phyloP scores from a whole-genome alignment of 2,888 invertebrate species.

The Heliconius hortense region DNA sequence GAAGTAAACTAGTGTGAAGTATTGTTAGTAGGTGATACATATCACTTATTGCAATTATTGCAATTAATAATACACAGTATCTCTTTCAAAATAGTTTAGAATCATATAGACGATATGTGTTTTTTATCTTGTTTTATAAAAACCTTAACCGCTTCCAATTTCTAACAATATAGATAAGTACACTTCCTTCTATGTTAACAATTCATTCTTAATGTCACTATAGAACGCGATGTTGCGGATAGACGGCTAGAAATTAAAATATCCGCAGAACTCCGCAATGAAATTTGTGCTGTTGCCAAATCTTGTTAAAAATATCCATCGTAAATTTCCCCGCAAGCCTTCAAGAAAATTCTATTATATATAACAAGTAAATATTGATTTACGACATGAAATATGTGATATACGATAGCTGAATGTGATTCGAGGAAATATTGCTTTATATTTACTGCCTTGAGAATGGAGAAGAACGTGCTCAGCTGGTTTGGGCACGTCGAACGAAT shows the following conservation, averaged over 20 bases:
- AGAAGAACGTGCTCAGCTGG: too few species aligned
- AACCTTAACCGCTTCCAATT: too few species aligned
- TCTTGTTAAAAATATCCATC: conserved; percentile 36
- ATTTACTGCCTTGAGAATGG: neutral
- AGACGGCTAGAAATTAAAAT: conserved; percentile 33
- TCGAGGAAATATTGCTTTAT: conserved; percentile 16
- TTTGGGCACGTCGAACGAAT: too few species aligned
- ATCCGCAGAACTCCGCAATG: conserved; percentile 39
- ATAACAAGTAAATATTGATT: conserved; percentile 34
- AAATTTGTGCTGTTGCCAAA: conserved; percentile 39
- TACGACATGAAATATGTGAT: conserved; percentile 26
- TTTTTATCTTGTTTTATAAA: too few species aligned
- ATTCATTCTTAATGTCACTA: conserved; percentile 16
- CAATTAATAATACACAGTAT: too few species aligned
- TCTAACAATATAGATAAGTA: neutral
- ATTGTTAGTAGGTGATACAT: too few species aligned
- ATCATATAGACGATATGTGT: too few species aligned
- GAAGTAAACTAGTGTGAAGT: too few species aligned
- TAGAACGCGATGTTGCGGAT: conserved; percentile 29
- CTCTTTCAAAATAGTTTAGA: too few species aligned
- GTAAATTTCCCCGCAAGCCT: conserved; percentile 34
- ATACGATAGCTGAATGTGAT: conserved; percentile 21
- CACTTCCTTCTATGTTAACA: neutral
- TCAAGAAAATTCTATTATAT: conserved; percentile 33
- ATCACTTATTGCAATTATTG: too few species aligned